Evolutionary conservation across 2,888 invertebrate genomes (phyloP), one percentile per base, ranked within the genome.

Genomic region (Panorpa germanica): DNA sequence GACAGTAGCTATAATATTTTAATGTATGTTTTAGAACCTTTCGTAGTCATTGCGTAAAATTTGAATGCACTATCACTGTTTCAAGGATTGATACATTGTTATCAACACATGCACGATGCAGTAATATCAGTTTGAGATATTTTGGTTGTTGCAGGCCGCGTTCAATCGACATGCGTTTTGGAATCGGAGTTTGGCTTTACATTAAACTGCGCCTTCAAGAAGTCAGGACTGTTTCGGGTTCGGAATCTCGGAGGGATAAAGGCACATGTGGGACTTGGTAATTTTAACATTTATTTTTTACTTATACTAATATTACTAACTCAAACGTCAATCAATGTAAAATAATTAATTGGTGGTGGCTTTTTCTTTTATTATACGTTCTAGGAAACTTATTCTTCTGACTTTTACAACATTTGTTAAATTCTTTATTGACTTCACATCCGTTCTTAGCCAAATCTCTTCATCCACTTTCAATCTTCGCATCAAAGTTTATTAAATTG

Each of bases 121-220:
- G n/a, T n/a, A n/a, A n/a, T n/a, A n/a, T n/a, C n/a, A n/a, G n/a
- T n/a, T n/a, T n/a, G n/a, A n/a, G n/a, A n/a, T n/a, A n/a, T n/a
- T n/a, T n/a, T n/a, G n/a, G n/a, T n/a, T n/a, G n/a, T 64, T 53
- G 39, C 64, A 69, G 69, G 61, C 50, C 47, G 67, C 51, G 71
- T 69, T 46, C 64, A 69, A 52, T 69, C 75, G 52, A 73, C 81
- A 50, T 85, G 83, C 60, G 83, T 85, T 40, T 63, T 82, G 55
- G 78, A 81, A 53, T 82, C 83, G 46, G 83, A 83, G 57, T 85
- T 81, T 52, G 85, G 85, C 45, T 81, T 85, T 65, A 72, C 71
- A 52, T 67, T 86, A 53, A 83, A 83, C 66, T 86, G 86, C 61
- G 82, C 81, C 52, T 83, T 86, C 70, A 82, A 82, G 65, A 85